Conservation (phyloP, 2,888 invertebrate species). For the Creontiades dilutus region DNA sequence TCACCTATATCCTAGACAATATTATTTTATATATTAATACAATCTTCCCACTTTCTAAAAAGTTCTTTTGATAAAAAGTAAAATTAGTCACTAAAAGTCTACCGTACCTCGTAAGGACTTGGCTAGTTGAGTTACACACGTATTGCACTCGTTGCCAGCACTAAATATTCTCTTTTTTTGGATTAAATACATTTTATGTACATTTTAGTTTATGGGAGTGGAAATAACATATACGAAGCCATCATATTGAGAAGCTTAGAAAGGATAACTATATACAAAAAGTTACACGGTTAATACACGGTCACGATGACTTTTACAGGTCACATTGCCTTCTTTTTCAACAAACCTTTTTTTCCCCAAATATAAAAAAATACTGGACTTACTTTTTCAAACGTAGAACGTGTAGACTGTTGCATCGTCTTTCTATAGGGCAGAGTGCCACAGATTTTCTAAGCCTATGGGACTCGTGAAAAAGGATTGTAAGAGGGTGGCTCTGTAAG, state of each 20-base stretch:
- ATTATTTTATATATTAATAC: not conserved
- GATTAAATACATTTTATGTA: conserved; percentile 58
- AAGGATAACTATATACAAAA: conserved; percentile 12
- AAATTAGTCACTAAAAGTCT: conserved; percentile 41
- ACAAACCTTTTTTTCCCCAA: not conserved
- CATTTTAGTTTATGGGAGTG: conserved; percentile 15
- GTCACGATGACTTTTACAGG: not conserved
- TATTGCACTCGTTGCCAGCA: conserved; percentile 69
- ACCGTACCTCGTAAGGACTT: conserved; percentile 34
- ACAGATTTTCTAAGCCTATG: not conserved
- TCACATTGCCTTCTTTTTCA: not conserved
- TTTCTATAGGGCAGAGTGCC: not conserved
- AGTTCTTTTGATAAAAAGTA: conserved; percentile 23
- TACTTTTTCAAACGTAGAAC: not conserved
- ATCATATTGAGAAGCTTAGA: not conserved
- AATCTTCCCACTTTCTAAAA: not conserved
- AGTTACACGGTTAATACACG: not conserved
- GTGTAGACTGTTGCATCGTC: not conserved
- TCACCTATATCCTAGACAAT: conserved; percentile 30
- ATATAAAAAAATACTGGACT: conserved; percentile 60
- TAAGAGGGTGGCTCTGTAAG: not conserved
- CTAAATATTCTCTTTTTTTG: conserved; percentile 30
- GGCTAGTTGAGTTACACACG: conserved; percentile 60
- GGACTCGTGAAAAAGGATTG: not conserved
- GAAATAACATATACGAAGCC: not conserved